Conservation (phyloP, 2,888 invertebrate genomes). For the Eremobia ochroleuca region DNA sequence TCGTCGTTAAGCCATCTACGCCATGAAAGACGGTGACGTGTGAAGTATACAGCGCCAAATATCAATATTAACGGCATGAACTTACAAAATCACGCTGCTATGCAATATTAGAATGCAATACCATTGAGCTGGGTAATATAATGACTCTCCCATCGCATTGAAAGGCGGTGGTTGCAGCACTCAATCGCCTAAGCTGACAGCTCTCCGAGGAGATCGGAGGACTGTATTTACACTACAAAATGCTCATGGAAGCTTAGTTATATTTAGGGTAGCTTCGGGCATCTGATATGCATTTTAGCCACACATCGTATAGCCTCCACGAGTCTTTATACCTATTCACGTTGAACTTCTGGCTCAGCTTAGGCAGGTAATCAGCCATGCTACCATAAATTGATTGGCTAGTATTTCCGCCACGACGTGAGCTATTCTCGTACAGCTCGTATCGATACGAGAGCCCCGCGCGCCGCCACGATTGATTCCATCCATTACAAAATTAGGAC, state of each 20-base stretch:
- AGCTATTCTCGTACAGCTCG: neutral
- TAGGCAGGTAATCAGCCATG: too few relatives aligned
- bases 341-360: neutral
- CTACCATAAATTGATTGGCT: neutral
- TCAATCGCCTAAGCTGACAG: neutral
- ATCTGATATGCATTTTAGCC: too few relatives aligned
- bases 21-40: neutral
- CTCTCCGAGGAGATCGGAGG: neutral
- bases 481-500: constrained; percentile 28
- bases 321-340: too few relatives aligned
- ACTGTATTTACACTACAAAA: neutral
- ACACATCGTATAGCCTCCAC: too few relatives aligned
- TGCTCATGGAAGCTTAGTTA: neutral
- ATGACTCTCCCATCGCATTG: neutral
- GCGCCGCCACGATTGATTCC: neutral
- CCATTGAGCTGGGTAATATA: neutral
- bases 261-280: neutral
- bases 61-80: neutral
- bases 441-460: neutral
- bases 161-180: neutral
- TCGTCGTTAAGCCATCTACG: too few relatives aligned
- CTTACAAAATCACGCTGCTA: neutral
- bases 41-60: neutral
- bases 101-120: too few relatives aligned
- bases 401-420: neutral